Conservation (phyloP, 2,888 invertebrate genomes). For the Caenorhabditis sinica region DNA sequence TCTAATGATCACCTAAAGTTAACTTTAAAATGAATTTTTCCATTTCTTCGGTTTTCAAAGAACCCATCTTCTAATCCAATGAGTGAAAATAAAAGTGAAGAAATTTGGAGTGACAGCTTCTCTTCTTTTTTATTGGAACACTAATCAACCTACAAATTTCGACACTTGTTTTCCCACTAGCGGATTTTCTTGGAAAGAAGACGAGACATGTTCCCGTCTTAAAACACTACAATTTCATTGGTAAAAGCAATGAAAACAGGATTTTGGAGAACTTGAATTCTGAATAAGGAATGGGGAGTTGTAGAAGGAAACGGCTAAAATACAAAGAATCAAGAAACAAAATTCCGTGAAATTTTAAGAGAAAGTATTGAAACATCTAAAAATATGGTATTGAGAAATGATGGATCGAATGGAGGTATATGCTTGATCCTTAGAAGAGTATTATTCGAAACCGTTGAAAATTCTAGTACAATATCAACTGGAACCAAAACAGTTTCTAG, state of each 20-base stretch:
- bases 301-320: background rate
- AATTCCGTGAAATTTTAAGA: no score
- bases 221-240: background rate
- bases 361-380: no score
- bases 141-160: background rate
- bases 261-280: background rate
- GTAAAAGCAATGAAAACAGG: background rate
- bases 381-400: no score
- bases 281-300: background rate
- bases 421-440: no score
- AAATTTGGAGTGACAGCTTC: slow-evolving; percentile 8
- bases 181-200: background rate
- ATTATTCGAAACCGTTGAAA: no score
- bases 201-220: background rate
- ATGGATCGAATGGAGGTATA: no score
- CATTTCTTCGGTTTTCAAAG: background rate
- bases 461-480: no score
- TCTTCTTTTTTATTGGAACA: background rate
- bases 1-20: no score
- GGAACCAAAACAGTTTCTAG: no score
- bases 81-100: slow-evolving; percentile 1
- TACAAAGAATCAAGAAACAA: background rate
- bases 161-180: background rate
- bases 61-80: slow-evolving; percentile 2
- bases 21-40: no score